Evolutionary conservation across 2,113 vertebrate species (phyloP), one percentile per base, ranked within the genome.

Genomic region (Poeciliopsis retropinna): DNA sequence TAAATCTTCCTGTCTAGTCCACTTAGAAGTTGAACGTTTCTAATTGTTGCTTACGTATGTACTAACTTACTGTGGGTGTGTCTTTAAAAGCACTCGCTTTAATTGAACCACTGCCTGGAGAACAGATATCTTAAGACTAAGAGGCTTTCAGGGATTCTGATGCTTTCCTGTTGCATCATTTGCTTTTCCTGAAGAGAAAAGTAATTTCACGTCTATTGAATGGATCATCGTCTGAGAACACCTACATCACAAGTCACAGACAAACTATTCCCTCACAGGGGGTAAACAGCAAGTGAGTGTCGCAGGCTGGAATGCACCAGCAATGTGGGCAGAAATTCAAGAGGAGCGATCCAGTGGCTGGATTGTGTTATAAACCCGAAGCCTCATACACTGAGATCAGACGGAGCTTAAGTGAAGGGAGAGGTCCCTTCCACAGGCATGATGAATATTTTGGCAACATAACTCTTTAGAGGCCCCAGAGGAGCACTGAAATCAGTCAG

Each of bases 371-470:
- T 29, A 82, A 47, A 65, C 65, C 8, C 68, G 70, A 78, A 77
- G 85, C 73, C 69, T 75, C 62, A 44, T 68, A 89, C 88, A 84
- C 85, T 41, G 73, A 83, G 84, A 86, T 82, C 72, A 81, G 65
- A 82, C 72, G 25, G 31, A 60, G 78, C 72, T 87, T 73, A 76
- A 86, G 83, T 61, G 80, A 79, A 88, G 90, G 85, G 89, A 80
- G 89, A 75, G 85, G 85, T 86, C 80, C 78, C 74, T 81, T 91
- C 79, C 85, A 85, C 65, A 82, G 41, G 83, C 81, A 85, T 85
- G 87, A 92, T 83, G 84, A 92, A 90, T 67, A 67, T 82, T 90
- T 82, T 92, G 90, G 92, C 85, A 87, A 64, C 63, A 17, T 10
- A 17, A 64, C 73, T n/a, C 37, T 57, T 67, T 25, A 29, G 64